These are phyloP conservation scores for Ceuthmochares aereus DNA, from an alignment of 2,113 vertebrate genomes.

Conservation along the genomic window DNA sequence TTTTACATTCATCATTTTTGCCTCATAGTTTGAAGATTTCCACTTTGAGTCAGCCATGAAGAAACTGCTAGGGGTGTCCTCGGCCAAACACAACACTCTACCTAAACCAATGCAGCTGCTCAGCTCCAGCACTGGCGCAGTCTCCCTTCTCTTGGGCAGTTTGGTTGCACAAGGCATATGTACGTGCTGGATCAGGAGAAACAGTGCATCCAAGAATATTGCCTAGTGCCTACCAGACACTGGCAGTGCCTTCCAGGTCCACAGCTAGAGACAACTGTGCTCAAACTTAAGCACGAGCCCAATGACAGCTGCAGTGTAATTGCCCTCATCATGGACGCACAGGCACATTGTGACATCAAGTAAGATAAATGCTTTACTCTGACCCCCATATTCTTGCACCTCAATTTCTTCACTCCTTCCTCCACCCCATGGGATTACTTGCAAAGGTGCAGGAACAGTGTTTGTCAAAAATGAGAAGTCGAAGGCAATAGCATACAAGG, in stretches of 20 bases:
- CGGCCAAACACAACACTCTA: not conserved
- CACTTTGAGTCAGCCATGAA: not conserved
- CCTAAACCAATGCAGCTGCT: not conserved
- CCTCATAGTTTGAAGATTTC: too few species aligned
- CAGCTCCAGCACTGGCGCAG: fast-evolving
- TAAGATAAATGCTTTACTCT: not conserved
- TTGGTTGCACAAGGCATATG: not conserved
- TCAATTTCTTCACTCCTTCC: not conserved
- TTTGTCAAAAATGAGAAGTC: not conserved
- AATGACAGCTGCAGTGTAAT: fast-evolving
- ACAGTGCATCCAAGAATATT: not conserved
- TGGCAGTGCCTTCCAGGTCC: not conserved
- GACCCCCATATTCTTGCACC: not conserved
- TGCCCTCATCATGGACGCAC: not conserved
- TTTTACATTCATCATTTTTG: not conserved
- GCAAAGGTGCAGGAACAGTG: not conserved
- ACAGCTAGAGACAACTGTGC: not conserved
- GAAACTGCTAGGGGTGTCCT: not conserved
- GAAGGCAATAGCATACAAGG: not conserved
- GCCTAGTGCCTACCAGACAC: not conserved
- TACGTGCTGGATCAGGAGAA: not conserved
- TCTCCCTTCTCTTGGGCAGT: not conserved
- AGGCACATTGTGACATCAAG: not conserved
- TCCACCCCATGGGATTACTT: not conserved
- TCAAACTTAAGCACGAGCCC: not conserved